Evolutionary conservation across 2,113 vertebrate genomes (phyloP).

Genomic region (Scytalopus superciliaris): DNA sequence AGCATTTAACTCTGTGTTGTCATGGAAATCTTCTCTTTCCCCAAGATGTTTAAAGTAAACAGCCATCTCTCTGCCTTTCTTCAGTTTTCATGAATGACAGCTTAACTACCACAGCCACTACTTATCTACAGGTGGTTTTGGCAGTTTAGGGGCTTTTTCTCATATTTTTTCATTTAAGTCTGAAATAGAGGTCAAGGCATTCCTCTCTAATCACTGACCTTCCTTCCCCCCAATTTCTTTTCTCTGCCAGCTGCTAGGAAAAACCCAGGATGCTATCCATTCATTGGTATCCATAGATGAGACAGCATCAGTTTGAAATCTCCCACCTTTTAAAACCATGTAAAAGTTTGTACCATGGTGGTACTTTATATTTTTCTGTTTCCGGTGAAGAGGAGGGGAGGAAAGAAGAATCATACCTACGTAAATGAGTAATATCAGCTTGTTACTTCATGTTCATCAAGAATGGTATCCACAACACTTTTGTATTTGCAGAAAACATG

Average conservation of each 20-base stretch:
- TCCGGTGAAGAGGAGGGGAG: background rate
- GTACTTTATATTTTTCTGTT: background rate
- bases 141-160: background rate
- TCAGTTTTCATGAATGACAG: constrained; percentile 57
- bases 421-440: background rate
- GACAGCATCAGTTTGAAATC: background rate
- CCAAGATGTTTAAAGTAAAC: constrained; percentile 42
- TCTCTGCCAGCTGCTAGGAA: background rate
- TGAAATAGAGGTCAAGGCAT: constrained; percentile 19
- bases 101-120: constrained; percentile 16
- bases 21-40: constrained; percentile 34
- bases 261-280: background rate
- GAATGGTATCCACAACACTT: background rate
- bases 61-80: constrained; percentile 49
- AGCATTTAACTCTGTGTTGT: constrained; percentile 22
- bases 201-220: background rate
- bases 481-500: background rate
- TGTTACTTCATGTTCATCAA: background rate
- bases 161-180: constrained; percentile 20
- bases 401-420: background rate
- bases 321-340: background rate
- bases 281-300: background rate
- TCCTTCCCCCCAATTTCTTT: constrained; percentile 10
- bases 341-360: background rate
- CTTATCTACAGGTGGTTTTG: constrained; percentile 23